Evolutionary conservation across 37 sponge, comb jelly and placozoan genomes (phyloP), one percentile per base, ranked within the genome.

Genomic region (Petrosia ficiformis): DNA sequence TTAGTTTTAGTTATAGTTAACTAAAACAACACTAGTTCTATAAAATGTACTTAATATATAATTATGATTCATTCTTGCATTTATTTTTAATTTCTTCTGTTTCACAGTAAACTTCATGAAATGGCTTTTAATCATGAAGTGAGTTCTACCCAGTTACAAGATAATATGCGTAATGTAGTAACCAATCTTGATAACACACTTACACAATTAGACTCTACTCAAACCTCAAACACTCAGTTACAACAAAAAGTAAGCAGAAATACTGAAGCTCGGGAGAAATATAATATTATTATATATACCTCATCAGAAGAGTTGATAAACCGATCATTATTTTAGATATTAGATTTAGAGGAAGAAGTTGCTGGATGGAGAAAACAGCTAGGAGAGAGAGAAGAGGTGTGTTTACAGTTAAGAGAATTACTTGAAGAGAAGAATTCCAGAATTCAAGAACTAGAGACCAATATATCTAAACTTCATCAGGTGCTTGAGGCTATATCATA

Each of bases 331-430:
- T 48, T 19, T 48, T 37, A 70, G 42, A 41, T 80, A 33, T 22
- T 37, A 1, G 72, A n/a, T 0, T 44, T 61, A 4, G 48, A 73
- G 36, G 74, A 26, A 1, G 72, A 85, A 57, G 54, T 85, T 21
- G 22, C 42, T 0, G n/a, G 70, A 25, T 43, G 59, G 11, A 8
- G 30, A 31, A 59, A 75, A 58, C 77, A 75, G 38, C 43, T 25
- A 34, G 41, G 59, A 3, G 83, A n/a, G n/a, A n/a, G n/a, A n/a
- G n/a, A n/a, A n/a, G n/a, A n/a, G n/a, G n/a, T n/a, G n/a, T n/a
- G n/a, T n/a, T n/a, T n/a, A n/a, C n/a, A 83, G 61, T 68, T 83
- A 76, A 75, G 72, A 44, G 68, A 54, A 1, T 70, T 75, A 25
- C 83, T 83, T 0, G 76, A 83, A 0, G 76, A 83, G 65, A 67